A percentile compares a stretch with the other conserved stretches of the same genome.
Evolutionary conservation across 2,113 vertebrate genomes (phyloP).

Genomic region (Cranoglanis bouderius): DNA sequence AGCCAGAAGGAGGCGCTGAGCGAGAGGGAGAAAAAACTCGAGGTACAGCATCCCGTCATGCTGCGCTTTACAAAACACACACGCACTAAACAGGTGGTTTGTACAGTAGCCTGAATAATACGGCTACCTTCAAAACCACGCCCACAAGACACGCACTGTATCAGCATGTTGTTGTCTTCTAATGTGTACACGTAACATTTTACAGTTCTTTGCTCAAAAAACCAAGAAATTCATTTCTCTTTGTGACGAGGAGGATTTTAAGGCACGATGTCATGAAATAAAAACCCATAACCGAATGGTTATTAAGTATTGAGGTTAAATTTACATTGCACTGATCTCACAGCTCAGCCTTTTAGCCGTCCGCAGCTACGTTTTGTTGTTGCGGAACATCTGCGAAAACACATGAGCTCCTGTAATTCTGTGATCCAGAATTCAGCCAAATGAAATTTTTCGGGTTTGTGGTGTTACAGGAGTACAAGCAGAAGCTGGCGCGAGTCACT

Average conservation of each 20-base stretch:
- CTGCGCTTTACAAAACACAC: not conserved
- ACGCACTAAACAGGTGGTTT: not conserved
- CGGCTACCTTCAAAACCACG: not conserved
- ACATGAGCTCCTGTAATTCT: not conserved
- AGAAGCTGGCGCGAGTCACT: slow-evolving; percentile 95
- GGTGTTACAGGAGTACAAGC: slow-evolving; percentile 89
- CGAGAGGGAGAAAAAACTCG: slow-evolving; percentile 95
- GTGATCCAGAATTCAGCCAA: not conserved
- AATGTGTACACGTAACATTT: not conserved
- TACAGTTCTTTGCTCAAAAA: not conserved
- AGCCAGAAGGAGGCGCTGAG: slow-evolving; percentile 91
- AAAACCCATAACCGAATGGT: not conserved
- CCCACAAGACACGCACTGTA: not conserved
- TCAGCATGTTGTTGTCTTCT: not conserved
- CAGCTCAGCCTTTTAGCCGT: not conserved
- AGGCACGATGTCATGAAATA: not conserved
- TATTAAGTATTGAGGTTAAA: not conserved
- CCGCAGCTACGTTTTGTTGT: not conserved
- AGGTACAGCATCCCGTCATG: slow-evolving; percentile 67
- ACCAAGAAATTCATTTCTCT: not conserved
- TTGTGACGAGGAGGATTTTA: not conserved
- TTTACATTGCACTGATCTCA: not conserved
- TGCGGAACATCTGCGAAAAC: not conserved
- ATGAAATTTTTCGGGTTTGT: not conserved
- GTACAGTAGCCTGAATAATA: not conserved